A percentile compares a stretch with the other conserved stretches of the same genome.
Evolutionary conservation across 2,113 vertebrate genomes (phyloP).

Genomic region (Zosterops pallidus): DNA sequence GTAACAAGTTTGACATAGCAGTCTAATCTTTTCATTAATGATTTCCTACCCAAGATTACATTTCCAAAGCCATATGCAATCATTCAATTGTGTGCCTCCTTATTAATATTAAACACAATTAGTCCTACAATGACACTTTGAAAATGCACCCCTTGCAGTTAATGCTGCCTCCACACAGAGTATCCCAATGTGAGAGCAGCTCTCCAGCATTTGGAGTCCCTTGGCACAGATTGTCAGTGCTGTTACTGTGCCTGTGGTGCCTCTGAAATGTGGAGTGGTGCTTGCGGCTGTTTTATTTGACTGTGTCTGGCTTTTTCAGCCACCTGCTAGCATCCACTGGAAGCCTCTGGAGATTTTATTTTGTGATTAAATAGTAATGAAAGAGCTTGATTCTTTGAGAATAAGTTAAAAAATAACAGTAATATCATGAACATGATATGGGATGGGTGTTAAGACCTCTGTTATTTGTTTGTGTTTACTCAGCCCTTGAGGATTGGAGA

Average conservation of each 20-base stretch:
- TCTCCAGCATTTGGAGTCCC: neutral
- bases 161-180: neutral
- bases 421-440: neutral
- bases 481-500: neutral
- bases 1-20: neutral
- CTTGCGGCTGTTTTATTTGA: neutral
- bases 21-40: neutral
- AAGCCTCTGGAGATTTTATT: neutral
- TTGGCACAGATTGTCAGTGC: neutral
- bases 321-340: neutral
- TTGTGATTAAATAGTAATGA: neutral
- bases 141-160: neutral
- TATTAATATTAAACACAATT: constrained; percentile 14
- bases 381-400: neutral
- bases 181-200: neutral
- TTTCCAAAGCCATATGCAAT: neutral
- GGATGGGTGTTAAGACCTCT: neutral
- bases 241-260: accelerated
- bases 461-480: constrained; percentile 28
- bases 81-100: neutral
- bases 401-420: neutral
- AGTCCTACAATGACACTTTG: neutral
- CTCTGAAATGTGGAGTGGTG: neutral
- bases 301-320: neutral
- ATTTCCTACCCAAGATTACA: constrained; percentile 8